These are phyloP conservation scores for Leptonema lineaticorne DNA, from an alignment of 1,140 invertebrate genomes.

Conservation along the genomic window DNA sequence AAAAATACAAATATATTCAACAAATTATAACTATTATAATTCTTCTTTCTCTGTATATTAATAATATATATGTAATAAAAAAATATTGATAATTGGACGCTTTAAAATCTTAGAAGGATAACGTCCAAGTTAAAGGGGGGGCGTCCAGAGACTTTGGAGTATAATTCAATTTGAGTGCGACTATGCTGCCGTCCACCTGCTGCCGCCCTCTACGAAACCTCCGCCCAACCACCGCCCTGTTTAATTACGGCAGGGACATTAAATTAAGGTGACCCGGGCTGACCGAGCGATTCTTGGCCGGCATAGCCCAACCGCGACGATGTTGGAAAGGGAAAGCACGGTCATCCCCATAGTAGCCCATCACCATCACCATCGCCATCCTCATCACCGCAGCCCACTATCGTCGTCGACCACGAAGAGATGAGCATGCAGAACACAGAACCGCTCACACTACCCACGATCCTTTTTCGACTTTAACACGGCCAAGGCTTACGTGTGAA, in stretches of 20 bases:
- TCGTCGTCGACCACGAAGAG: constrained; percentile 28
- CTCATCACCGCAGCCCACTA: too few species aligned
- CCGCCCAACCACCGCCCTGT: constrained; percentile 36
- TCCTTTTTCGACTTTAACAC: neutral
- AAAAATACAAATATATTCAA: too few species aligned
- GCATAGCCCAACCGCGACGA: constrained; percentile 4
- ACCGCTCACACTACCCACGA: neutral
- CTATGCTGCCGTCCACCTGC: constrained; percentile 14
- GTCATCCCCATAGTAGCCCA: too few species aligned
- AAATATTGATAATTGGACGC: too few species aligned
- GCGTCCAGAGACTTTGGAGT: too few species aligned
- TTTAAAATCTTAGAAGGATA: too few species aligned
- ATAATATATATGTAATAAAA: too few species aligned
- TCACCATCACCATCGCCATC: too few species aligned
- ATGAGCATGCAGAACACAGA: constrained; percentile 41
- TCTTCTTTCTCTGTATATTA: too few species aligned
- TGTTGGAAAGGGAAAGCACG: neutral
- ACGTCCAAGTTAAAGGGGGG: too few species aligned
- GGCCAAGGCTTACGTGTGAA: neutral
- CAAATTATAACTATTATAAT: too few species aligned
- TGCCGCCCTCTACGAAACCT: constrained; percentile 30
- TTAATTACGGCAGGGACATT: constrained; percentile 43
- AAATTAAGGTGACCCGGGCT: constrained; percentile 43
- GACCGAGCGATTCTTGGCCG: constrained; percentile 41
- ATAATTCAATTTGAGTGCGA: constrained; percentile 41